phyloP scores from a whole-genome alignment of 1,140 invertebrate species.

The Ips typographus region DNA sequence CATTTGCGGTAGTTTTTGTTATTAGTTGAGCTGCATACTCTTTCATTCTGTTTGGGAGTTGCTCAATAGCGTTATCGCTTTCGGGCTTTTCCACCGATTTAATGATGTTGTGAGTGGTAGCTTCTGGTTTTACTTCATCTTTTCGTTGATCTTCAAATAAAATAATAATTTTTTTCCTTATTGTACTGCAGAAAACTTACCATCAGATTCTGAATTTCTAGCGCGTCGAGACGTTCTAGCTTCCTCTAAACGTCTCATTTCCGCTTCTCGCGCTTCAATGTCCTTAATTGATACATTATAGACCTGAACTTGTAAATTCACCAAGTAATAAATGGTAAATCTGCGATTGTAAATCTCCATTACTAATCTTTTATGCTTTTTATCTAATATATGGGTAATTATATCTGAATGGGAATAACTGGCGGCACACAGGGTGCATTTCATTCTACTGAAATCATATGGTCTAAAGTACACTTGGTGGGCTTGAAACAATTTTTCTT shows the following conservation, averaged over 20 bases:
- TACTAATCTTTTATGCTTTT: slow-evolving; percentile 34
- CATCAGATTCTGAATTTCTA: neutral
- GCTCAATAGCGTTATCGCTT: slow-evolving; percentile 13
- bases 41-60: slow-evolving; percentile 39
- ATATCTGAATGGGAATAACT: neutral
- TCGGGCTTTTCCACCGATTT: slow-evolving; percentile 31
- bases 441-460: slow-evolving; percentile 10
- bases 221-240: neutral
- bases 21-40: neutral
- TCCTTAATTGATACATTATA: slow-evolving; percentile 26
- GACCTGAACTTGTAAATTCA: slow-evolving; percentile 32
- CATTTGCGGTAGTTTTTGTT: neutral
- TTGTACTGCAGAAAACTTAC: neutral
- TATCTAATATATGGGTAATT: slow-evolving; percentile 29
- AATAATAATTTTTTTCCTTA: neutral
- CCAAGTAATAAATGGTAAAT: slow-evolving; percentile 30
- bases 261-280: neutral
- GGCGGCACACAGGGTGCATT: slow-evolving; percentile 30
- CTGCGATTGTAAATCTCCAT: slow-evolving; percentile 30
- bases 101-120: slow-evolving; percentile 29
- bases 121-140: neutral
- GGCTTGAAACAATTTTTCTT: slow-evolving; percentile 36
- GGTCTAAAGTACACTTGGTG: slow-evolving; percentile 43
- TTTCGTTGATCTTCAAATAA: neutral
- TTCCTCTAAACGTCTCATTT: neutral